Percentiles rank a stretch among this genome's conserved stretches.
These are phyloP conservation scores for Incurvaria masculella DNA, from an alignment of 2,888 invertebrate genomes.

Conservation along the genomic window DNA sequence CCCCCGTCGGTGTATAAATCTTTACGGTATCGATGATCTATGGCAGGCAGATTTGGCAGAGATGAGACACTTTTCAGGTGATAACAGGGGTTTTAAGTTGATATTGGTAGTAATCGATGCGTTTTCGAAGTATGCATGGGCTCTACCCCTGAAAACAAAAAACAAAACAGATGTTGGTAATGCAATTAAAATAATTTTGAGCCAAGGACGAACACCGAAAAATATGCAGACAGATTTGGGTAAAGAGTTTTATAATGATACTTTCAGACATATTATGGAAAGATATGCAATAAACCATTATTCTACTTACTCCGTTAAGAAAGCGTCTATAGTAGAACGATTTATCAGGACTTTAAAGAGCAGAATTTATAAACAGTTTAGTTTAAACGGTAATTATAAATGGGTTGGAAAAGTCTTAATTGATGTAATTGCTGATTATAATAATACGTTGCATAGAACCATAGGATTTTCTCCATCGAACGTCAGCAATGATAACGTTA, in stretches of 20 bases:
- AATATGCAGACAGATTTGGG: conserved; percentile 11
- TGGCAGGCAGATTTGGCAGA: conserved; percentile 37
- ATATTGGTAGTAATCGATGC: conserved; percentile 29
- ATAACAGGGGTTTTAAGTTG: conserved; percentile 25
- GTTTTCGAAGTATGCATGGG: conserved; percentile 32
- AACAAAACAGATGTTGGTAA: conserved; percentile 19
- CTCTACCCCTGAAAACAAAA: conserved; percentile 25
- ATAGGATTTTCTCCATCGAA: neutral
- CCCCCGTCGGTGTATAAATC: conserved; percentile 22
- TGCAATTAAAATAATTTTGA: conserved; percentile 9
- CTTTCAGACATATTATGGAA: no score
- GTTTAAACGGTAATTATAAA: conserved; percentile 1
- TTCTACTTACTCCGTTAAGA: neutral
- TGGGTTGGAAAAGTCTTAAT: neutral
- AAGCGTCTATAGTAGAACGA: conserved; percentile 2
- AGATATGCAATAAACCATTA: neutral
- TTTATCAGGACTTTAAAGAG: conserved; percentile 1
- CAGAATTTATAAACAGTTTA: neutral
- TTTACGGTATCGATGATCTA: conserved; percentile 29
- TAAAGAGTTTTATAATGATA: conserved; percentile 14
- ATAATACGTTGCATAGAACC: conserved; percentile 1
- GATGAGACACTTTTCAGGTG: conserved; percentile 21
- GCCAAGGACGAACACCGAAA: neutral
- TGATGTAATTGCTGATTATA: neutral
- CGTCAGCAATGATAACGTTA: neutral